phyloP scores from a whole-genome alignment of 2,888 invertebrate species.

The Cerceris ruficornis region DNA sequence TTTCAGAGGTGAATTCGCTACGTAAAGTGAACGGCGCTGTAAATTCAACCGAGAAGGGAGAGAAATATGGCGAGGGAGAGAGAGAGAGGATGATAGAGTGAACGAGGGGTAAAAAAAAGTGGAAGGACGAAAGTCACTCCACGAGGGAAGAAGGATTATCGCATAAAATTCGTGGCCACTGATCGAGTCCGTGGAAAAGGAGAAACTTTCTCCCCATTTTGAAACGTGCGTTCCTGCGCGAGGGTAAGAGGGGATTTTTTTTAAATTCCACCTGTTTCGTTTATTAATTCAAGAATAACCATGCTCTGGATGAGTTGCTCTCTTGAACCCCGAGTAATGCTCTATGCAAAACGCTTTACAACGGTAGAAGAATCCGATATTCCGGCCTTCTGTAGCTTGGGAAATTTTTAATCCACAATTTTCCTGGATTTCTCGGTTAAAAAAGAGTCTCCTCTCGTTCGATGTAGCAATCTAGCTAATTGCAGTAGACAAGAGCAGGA shows the following conservation, averaged over 20 bases:
- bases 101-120: slow-evolving; percentile 7
- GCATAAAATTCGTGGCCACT: slow-evolving; percentile 32
- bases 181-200: slow-evolving; percentile 29
- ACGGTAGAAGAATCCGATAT: slow-evolving; percentile 1
- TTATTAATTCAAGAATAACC: slow-evolving; percentile 52
- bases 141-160: slow-evolving; percentile 27
- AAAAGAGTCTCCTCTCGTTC: too few relatives aligned
- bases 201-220: slow-evolving; percentile 26
- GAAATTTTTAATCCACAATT: background rate
- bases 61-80: background rate
- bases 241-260: slow-evolving; percentile 7
- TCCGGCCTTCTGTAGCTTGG: background rate
- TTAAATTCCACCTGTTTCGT: slow-evolving; percentile 39
- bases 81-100: background rate
- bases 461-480: too few relatives aligned
- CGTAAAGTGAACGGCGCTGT: background rate
- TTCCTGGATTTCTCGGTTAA: background rate
- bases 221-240: slow-evolving; percentile 12
- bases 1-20: slow-evolving; percentile 4
- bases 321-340: slow-evolving; percentile 13
- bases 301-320: slow-evolving; percentile 25
- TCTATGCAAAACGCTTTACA: slow-evolving; percentile 14
- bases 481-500: too few relatives aligned
- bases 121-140: background rate
- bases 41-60: background rate